Evolutionary conservation across 2,888 invertebrate species (phyloP), one percentile per base, ranked within the genome.

Genomic region (Archips xylosteana): DNA sequence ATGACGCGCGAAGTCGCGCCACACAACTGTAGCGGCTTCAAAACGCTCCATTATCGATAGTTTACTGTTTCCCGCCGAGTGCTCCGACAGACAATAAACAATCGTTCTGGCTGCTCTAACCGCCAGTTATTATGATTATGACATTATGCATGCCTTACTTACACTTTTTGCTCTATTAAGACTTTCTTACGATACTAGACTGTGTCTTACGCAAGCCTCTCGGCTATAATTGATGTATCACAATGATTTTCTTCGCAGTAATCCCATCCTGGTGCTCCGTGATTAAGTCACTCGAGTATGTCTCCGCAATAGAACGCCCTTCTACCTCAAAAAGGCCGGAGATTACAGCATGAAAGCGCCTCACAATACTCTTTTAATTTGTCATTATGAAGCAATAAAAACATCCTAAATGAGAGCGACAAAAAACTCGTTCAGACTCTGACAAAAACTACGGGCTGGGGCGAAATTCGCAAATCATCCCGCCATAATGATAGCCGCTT

Each of bases 401-500:
- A 94, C 93, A 93, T 90, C 85, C 87, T 93, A 93, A 93, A 92
- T 90, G 92, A 92, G 89, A 86, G 82, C 88, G 88, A 92, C 91
- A 93, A 94, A 94, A 93, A 94, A 92, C 90, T 92, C 89, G 88
- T 90, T 89, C 90, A 86, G 84, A 83, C 80, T 87, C 88, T 83
- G 84, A 90, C 91, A 92, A 93, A 93, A 94, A 94, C 91, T 89
- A 87, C 92, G 90, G 83, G 88, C 81, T 88, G 89, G 93, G 94
- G 94, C 92, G 84, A 88, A 94, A 90, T 94, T 92, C 91, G 94
- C 94, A 93, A 92, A 92, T 94, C 94, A 94, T 92, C 85, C 90
- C 85, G 85, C 83, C 89, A 85, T 94, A 94, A 94, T 94, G 93
- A 94, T 83, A 91, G 89, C 88, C 92, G 93, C 94, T 94, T 93